Evolutionary conservation across 2,888 invertebrate species (phyloP).

Genomic region (Dicyrtomina minuta): DNA sequence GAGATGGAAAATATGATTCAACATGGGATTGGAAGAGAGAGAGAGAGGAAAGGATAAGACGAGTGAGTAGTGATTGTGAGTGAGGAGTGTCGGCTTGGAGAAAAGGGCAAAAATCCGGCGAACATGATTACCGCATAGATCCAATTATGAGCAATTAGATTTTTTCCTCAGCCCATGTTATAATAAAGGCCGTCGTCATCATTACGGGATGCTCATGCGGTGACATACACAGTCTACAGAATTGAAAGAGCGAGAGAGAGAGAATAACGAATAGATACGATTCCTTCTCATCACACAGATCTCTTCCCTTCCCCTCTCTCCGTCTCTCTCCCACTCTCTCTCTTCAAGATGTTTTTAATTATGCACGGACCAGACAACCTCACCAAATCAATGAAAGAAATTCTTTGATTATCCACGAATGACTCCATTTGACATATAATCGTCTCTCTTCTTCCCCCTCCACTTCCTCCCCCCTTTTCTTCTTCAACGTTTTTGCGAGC

Average conservation of each 20-base stretch:
- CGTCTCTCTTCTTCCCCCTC: slow-evolving; percentile 22
- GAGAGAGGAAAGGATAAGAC: slow-evolving; percentile 15
- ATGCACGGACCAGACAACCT: slow-evolving; percentile 50
- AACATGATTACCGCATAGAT: slow-evolving; percentile 54
- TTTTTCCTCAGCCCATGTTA: slow-evolving; percentile 42
- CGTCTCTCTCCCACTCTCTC: slow-evolving; percentile 29
- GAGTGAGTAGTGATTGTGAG: slow-evolving; percentile 14
- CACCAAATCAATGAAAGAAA: slow-evolving; percentile 53
- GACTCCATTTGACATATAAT: slow-evolving; percentile 48
- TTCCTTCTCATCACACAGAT: slow-evolving; percentile 40
- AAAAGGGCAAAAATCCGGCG: slow-evolving; percentile 52
- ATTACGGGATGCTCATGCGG: slow-evolving; percentile 44
- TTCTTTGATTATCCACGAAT: slow-evolving; percentile 53
- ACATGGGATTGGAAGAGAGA: not conserved
- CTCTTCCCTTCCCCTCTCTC: slow-evolving; percentile 6
- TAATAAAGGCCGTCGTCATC: slow-evolving; percentile 48
- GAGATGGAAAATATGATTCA: not conserved
- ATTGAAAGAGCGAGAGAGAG: slow-evolving; percentile 25
- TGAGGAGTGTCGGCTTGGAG: slow-evolving; percentile 44
- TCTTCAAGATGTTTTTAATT: slow-evolving; percentile 54
- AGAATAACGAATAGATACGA: slow-evolving; percentile 35
- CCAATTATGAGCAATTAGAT: slow-evolving; percentile 55
- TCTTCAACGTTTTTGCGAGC: slow-evolving; percentile 14
- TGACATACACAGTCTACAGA: slow-evolving; percentile 38
- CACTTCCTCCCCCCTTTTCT: slow-evolving; percentile 1